Conservation (phyloP, 92 coral and sea anemone species). For the Porites divaricata region DNA sequence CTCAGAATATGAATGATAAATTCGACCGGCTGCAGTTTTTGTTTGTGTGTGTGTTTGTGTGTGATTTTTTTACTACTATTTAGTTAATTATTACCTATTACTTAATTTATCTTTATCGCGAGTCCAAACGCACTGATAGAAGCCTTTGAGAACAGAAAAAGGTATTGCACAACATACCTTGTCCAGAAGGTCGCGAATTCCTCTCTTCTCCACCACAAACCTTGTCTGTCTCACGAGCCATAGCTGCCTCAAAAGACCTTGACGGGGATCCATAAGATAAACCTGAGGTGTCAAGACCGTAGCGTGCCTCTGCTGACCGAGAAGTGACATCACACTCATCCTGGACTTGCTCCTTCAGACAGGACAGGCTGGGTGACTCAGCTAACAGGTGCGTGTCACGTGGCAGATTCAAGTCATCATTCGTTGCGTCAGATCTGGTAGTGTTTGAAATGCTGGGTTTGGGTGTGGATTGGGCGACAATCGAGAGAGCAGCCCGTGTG, state of each 20-base stretch:
- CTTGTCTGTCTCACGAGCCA: constrained; percentile 68
- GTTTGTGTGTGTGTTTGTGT: too few relatives aligned
- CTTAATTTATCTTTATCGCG: neutral
- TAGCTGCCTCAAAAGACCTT: constrained; percentile 66
- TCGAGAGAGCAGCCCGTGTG: constrained; percentile 2
- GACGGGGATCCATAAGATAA: constrained; percentile 62
- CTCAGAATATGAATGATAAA: too few relatives aligned
- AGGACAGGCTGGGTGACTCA: neutral
- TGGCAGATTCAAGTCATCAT: neutral
- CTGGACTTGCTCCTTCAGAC: neutral
- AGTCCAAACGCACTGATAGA: too few relatives aligned
- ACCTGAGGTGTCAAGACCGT: constrained; percentile 11
- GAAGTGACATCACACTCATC: neutral
- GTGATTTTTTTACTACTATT: too few relatives aligned
- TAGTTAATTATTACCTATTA: neutral
- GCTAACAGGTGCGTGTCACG: neutral
- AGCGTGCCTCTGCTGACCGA: neutral
- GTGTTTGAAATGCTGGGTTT: constrained; percentile 11
- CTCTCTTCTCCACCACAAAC: constrained; percentile 6
- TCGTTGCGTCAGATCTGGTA: neutral
- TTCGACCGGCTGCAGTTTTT: too few relatives aligned
- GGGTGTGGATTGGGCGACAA: constrained; percentile 64
- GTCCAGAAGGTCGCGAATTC: constrained; percentile 31
- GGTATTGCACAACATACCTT: neutral
- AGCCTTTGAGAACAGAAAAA: too few relatives aligned